Evolutionary conservation across 2,113 vertebrate genomes (phyloP).

Genomic region (Neodontobutis hainanensis): DNA sequence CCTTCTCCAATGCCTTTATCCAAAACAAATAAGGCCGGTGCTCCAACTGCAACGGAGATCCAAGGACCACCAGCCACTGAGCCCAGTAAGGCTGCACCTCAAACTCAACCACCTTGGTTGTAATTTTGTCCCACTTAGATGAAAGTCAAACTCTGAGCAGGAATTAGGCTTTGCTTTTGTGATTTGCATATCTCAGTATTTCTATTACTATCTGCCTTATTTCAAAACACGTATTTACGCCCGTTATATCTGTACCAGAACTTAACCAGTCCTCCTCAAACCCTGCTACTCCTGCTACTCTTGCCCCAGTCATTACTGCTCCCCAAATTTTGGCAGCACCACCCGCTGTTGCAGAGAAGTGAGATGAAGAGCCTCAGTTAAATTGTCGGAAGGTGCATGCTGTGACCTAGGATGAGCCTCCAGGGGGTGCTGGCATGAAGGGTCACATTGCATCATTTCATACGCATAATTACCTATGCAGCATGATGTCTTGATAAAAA

Average conservation of each 20-base stretch:
- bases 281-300: slow-evolving; percentile 28
- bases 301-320: slow-evolving; percentile 32
- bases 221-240: slow-evolving; percentile 2
- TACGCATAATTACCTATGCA: slow-evolving; percentile 42
- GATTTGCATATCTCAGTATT: background rate
- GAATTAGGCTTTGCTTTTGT: slow-evolving; percentile 24
- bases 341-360: slow-evolving; percentile 41
- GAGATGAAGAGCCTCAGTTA: slow-evolving; percentile 54
- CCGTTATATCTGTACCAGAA: slow-evolving; percentile 30
- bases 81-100: slow-evolving; percentile 57
- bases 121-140: slow-evolving; percentile 35
- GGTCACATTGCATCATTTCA: slow-evolving; percentile 35
- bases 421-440: slow-evolving; percentile 47
- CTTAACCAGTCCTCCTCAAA: slow-evolving; percentile 9
- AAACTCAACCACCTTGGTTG: slow-evolving; percentile 28
- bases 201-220: background rate
- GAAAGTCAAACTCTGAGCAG: slow-evolving; percentile 59
- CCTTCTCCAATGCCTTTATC: slow-evolving; percentile 90
- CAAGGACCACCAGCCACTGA: slow-evolving; percentile 52
- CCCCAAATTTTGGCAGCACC: slow-evolving; percentile 47
- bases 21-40: slow-evolving; percentile 74
- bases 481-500: slow-evolving; percentile 14
- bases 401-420: slow-evolving; percentile 54
- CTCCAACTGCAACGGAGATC: slow-evolving; percentile 28
- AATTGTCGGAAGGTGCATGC: slow-evolving; percentile 47